Percentiles rank a stretch among this genome's conserved stretches.
Conservation (phyloP, 2,888 invertebrate genomes). For the Saturnia pavonia region DNA sequence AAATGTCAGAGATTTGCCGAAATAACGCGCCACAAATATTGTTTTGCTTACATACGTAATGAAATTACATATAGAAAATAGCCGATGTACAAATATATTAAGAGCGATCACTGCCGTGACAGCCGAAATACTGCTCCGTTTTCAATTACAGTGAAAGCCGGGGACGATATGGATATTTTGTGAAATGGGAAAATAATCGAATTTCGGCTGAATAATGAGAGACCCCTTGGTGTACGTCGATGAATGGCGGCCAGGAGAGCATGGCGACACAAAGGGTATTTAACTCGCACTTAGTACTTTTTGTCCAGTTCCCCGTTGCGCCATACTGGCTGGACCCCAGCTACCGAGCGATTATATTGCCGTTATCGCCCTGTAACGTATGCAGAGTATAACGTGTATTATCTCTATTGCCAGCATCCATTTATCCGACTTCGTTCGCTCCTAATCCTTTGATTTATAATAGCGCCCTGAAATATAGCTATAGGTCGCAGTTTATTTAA, state of each 20-base stretch:
- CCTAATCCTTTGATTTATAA: slow-evolving; percentile 81
- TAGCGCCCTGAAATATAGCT: slow-evolving; percentile 72
- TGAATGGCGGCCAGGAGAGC: slow-evolving; percentile 70
- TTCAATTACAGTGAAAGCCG: slow-evolving; percentile 78
- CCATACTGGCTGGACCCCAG: slow-evolving; percentile 40
- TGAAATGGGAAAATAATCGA: slow-evolving; percentile 81
- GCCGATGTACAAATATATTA: slow-evolving; percentile 63
- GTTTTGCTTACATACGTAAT: slow-evolving; percentile 40
- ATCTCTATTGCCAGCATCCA: slow-evolving; percentile 76
- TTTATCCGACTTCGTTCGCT: slow-evolving; percentile 62
- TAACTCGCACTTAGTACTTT: slow-evolving; percentile 81
- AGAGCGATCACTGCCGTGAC: slow-evolving; percentile 57
- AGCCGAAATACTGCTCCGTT: slow-evolving; percentile 65
- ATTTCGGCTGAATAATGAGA: slow-evolving; percentile 80
- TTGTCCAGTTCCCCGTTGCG: slow-evolving; percentile 63
- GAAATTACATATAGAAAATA: slow-evolving; percentile 42
- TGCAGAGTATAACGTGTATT: slow-evolving; percentile 77
- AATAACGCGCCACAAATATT: slow-evolving; percentile 32
- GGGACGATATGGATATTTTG: slow-evolving; percentile 80
- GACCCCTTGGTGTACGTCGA: slow-evolving; percentile 64
- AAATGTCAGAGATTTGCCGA: slow-evolving; percentile 28
- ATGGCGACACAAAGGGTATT: slow-evolving; percentile 78
- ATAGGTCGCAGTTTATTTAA: slow-evolving; percentile 75
- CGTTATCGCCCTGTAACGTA: slow-evolving; percentile 79
- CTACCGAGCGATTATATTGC: slow-evolving; percentile 68